Evolutionary conservation across 2,888 invertebrate genomes (phyloP), one percentile per base, ranked within the genome.

Genomic region (Tachina fera): DNA sequence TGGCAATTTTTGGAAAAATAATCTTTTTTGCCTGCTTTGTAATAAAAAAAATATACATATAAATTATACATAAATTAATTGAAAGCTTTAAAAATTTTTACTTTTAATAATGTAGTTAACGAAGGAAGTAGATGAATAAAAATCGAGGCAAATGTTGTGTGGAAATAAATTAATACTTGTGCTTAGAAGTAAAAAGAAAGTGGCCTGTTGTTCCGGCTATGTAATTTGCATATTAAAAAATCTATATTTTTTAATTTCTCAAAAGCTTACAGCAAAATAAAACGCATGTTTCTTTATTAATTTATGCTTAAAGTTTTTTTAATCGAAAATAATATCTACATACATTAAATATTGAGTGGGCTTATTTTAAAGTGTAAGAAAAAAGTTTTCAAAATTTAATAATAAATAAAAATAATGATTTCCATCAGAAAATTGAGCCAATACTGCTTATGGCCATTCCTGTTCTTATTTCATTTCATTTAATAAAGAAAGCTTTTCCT

Each of bases 1-100:
- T 96, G 93, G 96, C 96, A 94, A 97, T 96, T 94, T 96, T 96
- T 91, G 97, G 97, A 92, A 95, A 95, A 92, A 94, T 94, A 94
- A 95, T 92, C 87, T 89, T 89, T 89, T 91, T 90, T 71, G 89
- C 88, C 91, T 92, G 91, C 89, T 89, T 87, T 74, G 81, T 82
- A 68, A 83, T 83, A 75, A 60, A 61, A 83, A 83, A 31, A 31
- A 31, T 31, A 31, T 4, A 84, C 68, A 61, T 58, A 70, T 80
- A 70, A 87, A 87, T 31, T 31, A 31, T 31, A 74, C 61, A 85
- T 78, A 78, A 82, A 75, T 83, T 67, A 70, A 68, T 85, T 58
- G 39, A 56, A 51, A 67, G 39, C 0, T 51, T 68, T 60, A 63
- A 70, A 65, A 60, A 53, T 14, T 10, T 77, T 67, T 51, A 22